Evolutionary conservation across 1,140 invertebrate species (phyloP), one percentile per base, ranked within the genome.

Genomic region (Parapsyche elsis): DNA sequence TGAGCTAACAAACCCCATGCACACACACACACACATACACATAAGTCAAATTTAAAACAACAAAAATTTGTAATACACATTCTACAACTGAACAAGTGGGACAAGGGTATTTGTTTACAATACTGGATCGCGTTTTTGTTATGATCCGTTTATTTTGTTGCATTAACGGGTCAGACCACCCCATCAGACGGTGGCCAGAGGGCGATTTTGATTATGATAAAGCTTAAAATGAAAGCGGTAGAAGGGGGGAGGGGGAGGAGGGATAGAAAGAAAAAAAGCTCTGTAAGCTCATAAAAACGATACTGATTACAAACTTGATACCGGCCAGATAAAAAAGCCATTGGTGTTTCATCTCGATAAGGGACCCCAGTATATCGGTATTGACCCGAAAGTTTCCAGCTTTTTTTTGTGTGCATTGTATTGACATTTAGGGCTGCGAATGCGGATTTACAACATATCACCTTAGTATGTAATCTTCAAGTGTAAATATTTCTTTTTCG

Each of bases 151-250:
- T 73, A 73, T 49, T 73, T 49, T n/a, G 26, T 45, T 21, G 46
- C 24, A 49, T 75, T 75, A 75, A 59, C 73, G 73, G 46, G 46
- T 59, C 46, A 38, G 38, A 71, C n/a, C 38, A 38, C 38, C 24
- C 70, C 70, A 44, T 71, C n/a, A 44, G 70, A 2, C 30, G 30
- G 14, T 70, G 71, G 45, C 21, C 19, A 9, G 71, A 59, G 19
- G 46, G 73, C 53, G 73, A 75, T 75, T 75, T 59, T 75, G 71
- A 75, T 75, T 75, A 75, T 24, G 73, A 75, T 75, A 75, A 74
- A 75, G 24, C n/a, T 38, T n/a, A 26, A 53, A 16, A 12, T 53
- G 49, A 10, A 53, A 53, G 5, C 7, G 24, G 0, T 24, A 5
- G 24, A 24, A 5, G 53, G 73, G n/a, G 46, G 73, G 73, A 44